These are phyloP conservation scores for Cygnus atratus DNA, from an alignment of 2,113 vertebrate genomes.

Conservation along the genomic window DNA sequence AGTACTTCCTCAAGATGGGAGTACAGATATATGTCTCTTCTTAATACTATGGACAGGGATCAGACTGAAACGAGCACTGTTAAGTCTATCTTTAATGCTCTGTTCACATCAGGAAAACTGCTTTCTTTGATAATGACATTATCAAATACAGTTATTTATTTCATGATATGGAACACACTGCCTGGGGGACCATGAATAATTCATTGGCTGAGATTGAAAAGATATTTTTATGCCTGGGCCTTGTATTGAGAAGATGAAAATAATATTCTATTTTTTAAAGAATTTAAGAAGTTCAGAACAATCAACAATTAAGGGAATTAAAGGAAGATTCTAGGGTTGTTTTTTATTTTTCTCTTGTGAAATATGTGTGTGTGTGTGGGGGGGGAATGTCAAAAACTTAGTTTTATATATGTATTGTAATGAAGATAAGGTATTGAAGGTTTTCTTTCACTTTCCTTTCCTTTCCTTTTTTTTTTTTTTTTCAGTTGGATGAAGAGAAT, in stretches of 20 bases:
- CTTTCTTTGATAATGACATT: slow-evolving; percentile 58
- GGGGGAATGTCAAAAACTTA: not conserved
- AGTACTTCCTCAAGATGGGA: not conserved
- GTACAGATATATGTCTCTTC: not conserved
- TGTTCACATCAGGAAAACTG: slow-evolving; percentile 33
- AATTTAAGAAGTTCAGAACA: not conserved
- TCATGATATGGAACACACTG: slow-evolving; percentile 23
- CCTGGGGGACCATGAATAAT: slow-evolving; percentile 47
- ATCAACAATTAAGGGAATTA: slow-evolving; percentile 14
- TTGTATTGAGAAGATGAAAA: slow-evolving; percentile 39
- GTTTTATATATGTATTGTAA: not conserved
- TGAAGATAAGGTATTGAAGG: not conserved
- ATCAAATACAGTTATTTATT: slow-evolving; percentile 69
- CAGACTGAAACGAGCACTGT: not conserved
- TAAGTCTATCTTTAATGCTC: slow-evolving; percentile 20
- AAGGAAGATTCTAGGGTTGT: not conserved
- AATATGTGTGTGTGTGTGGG: not conserved
- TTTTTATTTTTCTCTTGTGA: not conserved
- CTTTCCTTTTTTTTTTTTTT: not conserved
- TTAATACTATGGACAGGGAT: not conserved
- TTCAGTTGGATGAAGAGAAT: not conserved
- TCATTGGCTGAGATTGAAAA: slow-evolving; percentile 57
- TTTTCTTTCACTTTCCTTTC: not conserved
- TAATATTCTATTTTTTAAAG: slow-evolving; percentile 38
- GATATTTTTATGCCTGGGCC: slow-evolving; percentile 42